Conservation (phyloP, 2,113 vertebrate genomes). For the Tragelaphus imberbis region DNA sequence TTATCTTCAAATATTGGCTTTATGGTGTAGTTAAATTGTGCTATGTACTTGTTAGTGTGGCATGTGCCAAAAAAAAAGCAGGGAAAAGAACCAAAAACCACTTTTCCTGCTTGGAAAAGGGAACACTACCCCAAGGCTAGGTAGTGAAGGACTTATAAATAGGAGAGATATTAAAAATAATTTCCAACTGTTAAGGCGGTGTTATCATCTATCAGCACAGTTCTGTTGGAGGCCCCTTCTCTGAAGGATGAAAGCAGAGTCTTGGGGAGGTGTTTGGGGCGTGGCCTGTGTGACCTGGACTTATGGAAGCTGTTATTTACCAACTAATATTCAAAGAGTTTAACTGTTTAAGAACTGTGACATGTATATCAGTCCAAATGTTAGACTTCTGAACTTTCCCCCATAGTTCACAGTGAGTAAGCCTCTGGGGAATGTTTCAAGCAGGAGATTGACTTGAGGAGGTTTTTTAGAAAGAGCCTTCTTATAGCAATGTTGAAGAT, state of each 20-base stretch:
- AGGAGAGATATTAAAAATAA: background rate
- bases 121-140: background rate
- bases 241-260: background rate
- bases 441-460: background rate
- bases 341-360: background rate
- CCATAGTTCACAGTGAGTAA: background rate
- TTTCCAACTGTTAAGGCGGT: background rate
- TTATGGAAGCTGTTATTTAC: background rate
- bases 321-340: background rate
- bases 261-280: background rate
- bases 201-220: background rate
- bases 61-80: background rate
- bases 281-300: background rate
- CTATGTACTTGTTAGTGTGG: background rate
- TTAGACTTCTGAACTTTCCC: background rate
- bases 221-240: background rate
- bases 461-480: background rate
- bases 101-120: background rate
- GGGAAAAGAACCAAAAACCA: background rate
- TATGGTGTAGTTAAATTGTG: background rate
- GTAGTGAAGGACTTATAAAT: background rate
- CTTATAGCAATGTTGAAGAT: background rate
- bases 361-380: background rate
- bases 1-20: slow-evolving; percentile 3
- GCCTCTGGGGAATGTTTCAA: background rate